Evolutionary conservation across 2,888 invertebrate species (phyloP).

Genomic region (Phania funesta): DNA sequence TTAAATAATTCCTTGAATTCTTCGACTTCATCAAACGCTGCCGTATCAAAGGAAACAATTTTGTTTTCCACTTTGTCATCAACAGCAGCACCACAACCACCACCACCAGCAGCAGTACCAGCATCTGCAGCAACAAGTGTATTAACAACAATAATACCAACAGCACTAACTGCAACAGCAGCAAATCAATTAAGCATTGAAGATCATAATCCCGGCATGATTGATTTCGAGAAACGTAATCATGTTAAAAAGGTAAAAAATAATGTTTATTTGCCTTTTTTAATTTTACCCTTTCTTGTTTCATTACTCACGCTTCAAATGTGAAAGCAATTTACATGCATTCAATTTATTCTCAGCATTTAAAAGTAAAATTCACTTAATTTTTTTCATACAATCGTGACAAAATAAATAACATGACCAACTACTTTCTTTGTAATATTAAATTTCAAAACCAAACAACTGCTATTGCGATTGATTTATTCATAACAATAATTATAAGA

Average conservation of each 20-base stretch:
- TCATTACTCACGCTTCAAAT: conserved; percentile 20
- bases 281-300: neutral
- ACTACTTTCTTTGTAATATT: conserved; percentile 20
- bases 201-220: conserved; percentile 78
- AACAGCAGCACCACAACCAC: conserved; percentile 10
- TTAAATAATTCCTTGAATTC: conserved; percentile 64
- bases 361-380: conserved; percentile 17
- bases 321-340: conserved; percentile 45
- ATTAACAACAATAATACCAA: conserved; percentile 8
- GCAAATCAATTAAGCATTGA: conserved; percentile 71
- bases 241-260: conserved; percentile 79
- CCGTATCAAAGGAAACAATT: conserved; percentile 30
- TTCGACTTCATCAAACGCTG: conserved; percentile 50
- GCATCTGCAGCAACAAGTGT: conserved; percentile 14
- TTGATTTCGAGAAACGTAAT: conserved; percentile 79
- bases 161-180: conserved; percentile 11
- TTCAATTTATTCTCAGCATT: conserved; percentile 35
- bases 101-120: neutral
- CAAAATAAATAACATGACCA: conserved; percentile 11
- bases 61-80: conserved; percentile 49
- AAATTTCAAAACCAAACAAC: too few relatives aligned
- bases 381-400: neutral
- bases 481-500: too few relatives aligned
- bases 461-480: too few relatives aligned
- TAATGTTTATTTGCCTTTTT: neutral